Percentiles rank a stretch among this genome's conserved stretches.
These are phyloP conservation scores for Carterocephalus palaemon DNA, from an alignment of 2,888 invertebrate species.

Conservation along the genomic window DNA sequence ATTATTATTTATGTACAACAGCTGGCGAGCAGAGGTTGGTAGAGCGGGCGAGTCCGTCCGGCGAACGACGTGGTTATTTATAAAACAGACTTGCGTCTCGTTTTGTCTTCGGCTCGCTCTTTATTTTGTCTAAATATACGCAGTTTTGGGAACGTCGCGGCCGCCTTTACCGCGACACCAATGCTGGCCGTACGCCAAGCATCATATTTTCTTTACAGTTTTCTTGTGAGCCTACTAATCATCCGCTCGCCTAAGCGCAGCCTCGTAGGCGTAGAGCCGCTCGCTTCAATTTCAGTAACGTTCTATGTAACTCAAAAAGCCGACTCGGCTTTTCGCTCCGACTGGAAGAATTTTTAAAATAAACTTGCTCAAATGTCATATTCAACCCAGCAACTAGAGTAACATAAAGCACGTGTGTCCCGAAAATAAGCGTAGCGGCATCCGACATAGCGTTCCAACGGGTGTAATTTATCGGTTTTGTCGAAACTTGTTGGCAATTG, in stretches of 20 bases:
- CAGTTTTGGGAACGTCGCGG: slow-evolving; percentile 77
- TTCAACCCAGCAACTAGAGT: slow-evolving; percentile 1
- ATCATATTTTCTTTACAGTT: slow-evolving; percentile 61
- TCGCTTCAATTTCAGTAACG: too few relatives aligned
- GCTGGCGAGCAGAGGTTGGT: slow-evolving; percentile 74
- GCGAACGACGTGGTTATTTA: slow-evolving; percentile 76
- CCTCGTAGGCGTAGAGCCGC: too few relatives aligned
- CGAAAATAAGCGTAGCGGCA: slow-evolving; percentile 52
- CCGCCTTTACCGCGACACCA: slow-evolving; percentile 69
- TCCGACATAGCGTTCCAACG: slow-evolving; percentile 37
- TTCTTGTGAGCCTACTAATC: slow-evolving; percentile 53
- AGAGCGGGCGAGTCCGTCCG: slow-evolving; percentile 64
- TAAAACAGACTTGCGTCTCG: slow-evolving; percentile 78
- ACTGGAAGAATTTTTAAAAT: too few relatives aligned
- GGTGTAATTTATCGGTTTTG: slow-evolving; percentile 46
- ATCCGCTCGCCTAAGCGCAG: too few relatives aligned
- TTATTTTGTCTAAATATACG: slow-evolving; percentile 80
- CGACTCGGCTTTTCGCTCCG: too few relatives aligned
- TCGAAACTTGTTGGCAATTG: slow-evolving; percentile 38
- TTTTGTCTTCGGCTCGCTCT: slow-evolving; percentile 78
- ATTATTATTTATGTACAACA: slow-evolving; percentile 78
- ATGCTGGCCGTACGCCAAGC: slow-evolving; percentile 63
- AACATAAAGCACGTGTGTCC: slow-evolving; percentile 50
- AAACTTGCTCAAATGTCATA: background rate
- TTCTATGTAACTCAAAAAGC: too few relatives aligned